These are phyloP conservation scores for Aricia artaxerxes DNA, from an alignment of 2,888 invertebrate genomes.

Conservation along the genomic window DNA sequence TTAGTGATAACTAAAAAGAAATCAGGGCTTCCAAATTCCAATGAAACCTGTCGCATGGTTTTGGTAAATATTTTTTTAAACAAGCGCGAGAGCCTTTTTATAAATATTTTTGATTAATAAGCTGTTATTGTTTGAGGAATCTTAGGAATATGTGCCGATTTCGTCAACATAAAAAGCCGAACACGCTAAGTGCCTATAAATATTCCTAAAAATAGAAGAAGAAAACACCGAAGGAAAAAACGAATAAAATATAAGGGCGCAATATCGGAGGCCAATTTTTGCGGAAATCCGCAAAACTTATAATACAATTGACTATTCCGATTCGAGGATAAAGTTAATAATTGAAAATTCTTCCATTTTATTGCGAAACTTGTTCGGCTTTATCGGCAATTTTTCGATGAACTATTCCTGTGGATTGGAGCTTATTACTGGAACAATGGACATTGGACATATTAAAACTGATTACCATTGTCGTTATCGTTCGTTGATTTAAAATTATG, in stretches of 20 bases:
- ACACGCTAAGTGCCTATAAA: constrained; percentile 4
- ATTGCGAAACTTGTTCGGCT: constrained; percentile 59
- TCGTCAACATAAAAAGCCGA: not conserved
- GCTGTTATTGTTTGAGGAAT: not conserved
- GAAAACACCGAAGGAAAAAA: not conserved
- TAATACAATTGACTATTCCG: constrained; percentile 34
- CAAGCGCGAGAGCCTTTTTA: not conserved
- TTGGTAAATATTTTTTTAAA: too few species aligned
- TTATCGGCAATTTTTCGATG: constrained; percentile 41
- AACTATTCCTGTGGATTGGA: not conserved
- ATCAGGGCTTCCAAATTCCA: too few species aligned
- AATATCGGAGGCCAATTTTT: constrained; percentile 34
- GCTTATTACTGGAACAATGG: constrained; percentile 17
- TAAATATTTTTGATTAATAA: not conserved
- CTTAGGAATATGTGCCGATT: not conserved
- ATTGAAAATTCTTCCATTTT: constrained; percentile 61
- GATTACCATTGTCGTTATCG: not conserved
- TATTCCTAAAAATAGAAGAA: not conserved
- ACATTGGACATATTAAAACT: constrained; percentile 5
- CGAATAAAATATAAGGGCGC: constrained; percentile 26
- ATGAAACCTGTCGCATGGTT: too few species aligned
- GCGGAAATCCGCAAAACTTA: constrained; percentile 34
- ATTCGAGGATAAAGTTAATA: constrained; percentile 57
- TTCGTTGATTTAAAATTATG: not conserved
- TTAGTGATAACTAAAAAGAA: too few species aligned